phyloP scores from a whole-genome alignment of 2,888 invertebrate species.

The Cheilosia pagana region DNA sequence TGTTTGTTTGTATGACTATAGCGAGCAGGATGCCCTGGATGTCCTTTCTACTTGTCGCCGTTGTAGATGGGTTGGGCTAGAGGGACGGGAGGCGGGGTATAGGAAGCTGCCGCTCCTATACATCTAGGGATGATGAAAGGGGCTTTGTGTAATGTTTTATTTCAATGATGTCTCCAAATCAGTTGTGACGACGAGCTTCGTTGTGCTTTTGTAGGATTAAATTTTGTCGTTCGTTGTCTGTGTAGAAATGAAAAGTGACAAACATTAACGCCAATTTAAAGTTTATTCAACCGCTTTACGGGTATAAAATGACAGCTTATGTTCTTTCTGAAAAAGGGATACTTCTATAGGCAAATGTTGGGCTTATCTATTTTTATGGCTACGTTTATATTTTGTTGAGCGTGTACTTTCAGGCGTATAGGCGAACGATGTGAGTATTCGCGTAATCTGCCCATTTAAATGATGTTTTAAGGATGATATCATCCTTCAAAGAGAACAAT shows the following conservation, averaged over 20 bases:
- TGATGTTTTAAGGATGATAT: too few species aligned
- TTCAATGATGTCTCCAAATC: slow-evolving; percentile 71
- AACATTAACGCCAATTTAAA: slow-evolving; percentile 70
- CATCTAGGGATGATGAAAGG: not conserved
- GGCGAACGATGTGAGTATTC: too few species aligned
- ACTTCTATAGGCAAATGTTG: too few species aligned
- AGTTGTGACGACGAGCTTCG: slow-evolving; percentile 55
- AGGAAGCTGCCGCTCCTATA: not conserved
- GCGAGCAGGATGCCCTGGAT: slow-evolving; percentile 40
- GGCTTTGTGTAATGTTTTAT: slow-evolving; percentile 71
- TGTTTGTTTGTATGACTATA: slow-evolving; percentile 51
- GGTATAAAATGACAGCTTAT: slow-evolving; percentile 47
- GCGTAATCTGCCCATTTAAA: too few species aligned
- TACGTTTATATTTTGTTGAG: too few species aligned
- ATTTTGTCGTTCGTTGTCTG: slow-evolving; percentile 48
- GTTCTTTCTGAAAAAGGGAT: not conserved
- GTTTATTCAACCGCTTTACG: slow-evolving; percentile 69
- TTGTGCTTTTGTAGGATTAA: slow-evolving; percentile 67
- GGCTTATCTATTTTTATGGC: too few species aligned
- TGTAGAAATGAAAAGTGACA: slow-evolving; percentile 55
- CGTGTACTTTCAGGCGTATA: too few species aligned
- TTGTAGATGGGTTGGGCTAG: slow-evolving; percentile 22
- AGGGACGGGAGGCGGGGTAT: too few species aligned
- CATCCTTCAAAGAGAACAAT: too few species aligned
- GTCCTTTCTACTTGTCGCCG: slow-evolving; percentile 59